Conservation (phyloP, 1,140 invertebrate genomes). For the Orchestia grillus region DNA sequence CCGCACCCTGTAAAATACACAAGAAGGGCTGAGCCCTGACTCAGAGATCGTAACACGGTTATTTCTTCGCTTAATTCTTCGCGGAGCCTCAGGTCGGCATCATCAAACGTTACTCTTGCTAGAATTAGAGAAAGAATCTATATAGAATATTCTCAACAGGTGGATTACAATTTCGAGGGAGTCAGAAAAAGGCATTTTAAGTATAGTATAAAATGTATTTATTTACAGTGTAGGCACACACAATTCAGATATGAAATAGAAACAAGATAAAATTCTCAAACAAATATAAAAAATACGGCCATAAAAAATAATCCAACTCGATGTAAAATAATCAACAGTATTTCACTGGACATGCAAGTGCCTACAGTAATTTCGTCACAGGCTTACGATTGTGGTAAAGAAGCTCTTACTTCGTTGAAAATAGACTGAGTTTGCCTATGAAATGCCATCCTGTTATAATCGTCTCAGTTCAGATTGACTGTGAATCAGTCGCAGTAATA, state of each 20-base stretch:
- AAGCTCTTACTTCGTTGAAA: neutral
- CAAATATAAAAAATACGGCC: neutral
- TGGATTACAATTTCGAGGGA: no score
- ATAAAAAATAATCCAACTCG: neutral
- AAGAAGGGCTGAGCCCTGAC: no score
- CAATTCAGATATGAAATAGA: neutral
- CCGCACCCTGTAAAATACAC: no score
- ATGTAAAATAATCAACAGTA: neutral
- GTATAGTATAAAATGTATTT: slow-evolving; percentile 25
- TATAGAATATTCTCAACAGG: no score
- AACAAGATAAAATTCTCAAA: neutral
- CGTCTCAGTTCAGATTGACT: neutral
- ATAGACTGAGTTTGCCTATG: neutral
- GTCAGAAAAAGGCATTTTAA: neutral
- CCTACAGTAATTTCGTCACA: neutral
- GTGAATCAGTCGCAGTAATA: neutral
- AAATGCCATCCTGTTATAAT: neutral
- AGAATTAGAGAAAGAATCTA: no score
- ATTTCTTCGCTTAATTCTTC: no score
- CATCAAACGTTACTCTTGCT: no score
- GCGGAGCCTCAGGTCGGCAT: no score
- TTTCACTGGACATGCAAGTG: neutral
- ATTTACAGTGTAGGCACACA: slow-evolving; percentile 21
- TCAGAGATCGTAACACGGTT: no score
- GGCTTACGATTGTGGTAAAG: neutral